Evolutionary conservation across 2,888 invertebrate species (phyloP).

Genomic region (Entomobrya proxima): DNA sequence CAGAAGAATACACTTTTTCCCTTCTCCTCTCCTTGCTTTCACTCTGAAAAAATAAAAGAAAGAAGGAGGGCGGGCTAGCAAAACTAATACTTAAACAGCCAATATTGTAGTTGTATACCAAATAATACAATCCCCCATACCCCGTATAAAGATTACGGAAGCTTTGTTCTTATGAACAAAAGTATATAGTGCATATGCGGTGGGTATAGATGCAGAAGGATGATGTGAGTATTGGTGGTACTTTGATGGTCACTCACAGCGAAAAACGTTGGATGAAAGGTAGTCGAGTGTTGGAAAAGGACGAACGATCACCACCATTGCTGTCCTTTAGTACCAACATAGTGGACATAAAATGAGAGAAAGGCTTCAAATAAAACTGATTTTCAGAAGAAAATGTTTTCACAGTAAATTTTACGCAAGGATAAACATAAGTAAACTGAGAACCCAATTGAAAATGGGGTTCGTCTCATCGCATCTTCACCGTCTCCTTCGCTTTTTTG

Average conservation of each 20-base stretch:
- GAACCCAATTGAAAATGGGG: conserved; percentile 62
- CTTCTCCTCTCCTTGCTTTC: neutral
- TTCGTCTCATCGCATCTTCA: conserved; percentile 19
- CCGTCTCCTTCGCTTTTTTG: neutral
- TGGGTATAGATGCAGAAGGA: neutral
- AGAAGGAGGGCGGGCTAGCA: neutral
- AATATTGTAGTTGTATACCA: conserved; percentile 2
- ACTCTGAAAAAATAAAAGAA: neutral
- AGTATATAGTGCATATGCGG: too few relatives aligned
- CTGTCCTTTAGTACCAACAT: conserved; percentile 50
- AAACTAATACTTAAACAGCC: neutral
- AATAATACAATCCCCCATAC: conserved; percentile 18
- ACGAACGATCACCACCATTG: conserved; percentile 39
- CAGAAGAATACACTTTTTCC: conserved; percentile 11
- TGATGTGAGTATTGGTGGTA: neutral
- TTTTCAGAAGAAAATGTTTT: conserved; percentile 66
- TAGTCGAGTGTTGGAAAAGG: conserved; percentile 18
- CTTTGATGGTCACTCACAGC: conserved; percentile 9
- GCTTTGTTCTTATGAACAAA: neutral
- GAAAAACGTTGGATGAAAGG: conserved; percentile 31
- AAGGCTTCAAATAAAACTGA: conserved; percentile 60
- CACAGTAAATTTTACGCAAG: conserved; percentile 66
- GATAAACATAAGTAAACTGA: conserved; percentile 59
- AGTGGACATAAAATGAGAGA: conserved; percentile 50
- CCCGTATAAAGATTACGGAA: neutral